phyloP scores from a whole-genome alignment of 2,113 vertebrate species.

The Lagenorhynchus albirostris region DNA sequence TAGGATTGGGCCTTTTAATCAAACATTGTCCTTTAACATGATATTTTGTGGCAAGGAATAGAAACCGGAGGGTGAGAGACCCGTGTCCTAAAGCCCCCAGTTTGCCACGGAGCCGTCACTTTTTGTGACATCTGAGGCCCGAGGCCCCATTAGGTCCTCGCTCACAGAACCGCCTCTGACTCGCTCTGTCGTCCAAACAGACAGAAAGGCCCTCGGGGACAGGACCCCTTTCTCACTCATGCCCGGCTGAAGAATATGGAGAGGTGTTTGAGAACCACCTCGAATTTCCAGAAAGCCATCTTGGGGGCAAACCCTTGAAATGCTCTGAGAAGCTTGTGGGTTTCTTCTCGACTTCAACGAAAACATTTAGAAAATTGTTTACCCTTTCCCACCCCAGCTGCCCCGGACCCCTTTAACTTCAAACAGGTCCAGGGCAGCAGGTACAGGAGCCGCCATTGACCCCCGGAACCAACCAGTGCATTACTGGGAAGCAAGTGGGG shows the following conservation, averaged over 20 bases:
- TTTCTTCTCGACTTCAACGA: neutral
- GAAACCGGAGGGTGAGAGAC: neutral
- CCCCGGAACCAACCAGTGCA: conserved; percentile 34
- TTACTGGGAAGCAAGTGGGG: conserved; percentile 23
- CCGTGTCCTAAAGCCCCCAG: rapidly evolving
- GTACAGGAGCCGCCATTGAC: rapidly evolving
- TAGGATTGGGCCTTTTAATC: rapidly evolving
- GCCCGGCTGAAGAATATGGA: rapidly evolving
- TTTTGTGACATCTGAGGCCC: neutral
- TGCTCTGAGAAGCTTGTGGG: neutral
- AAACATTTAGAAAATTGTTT: neutral
- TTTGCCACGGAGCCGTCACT: rapidly evolving
- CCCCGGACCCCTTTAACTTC: neutral
- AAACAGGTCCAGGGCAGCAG: neutral
- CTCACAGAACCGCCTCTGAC: neutral
- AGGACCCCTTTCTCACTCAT: neutral
- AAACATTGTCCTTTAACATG: neutral
- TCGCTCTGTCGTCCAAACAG: too few relatives aligned
- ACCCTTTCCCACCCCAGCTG: neutral
- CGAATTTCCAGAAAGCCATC: neutral
- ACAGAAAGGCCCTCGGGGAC: neutral
- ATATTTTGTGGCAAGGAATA: neutral
- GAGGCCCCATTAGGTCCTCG: rapidly evolving
- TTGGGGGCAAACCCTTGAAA: neutral
- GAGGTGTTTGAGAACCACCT: neutral